Evolutionary conservation across 1,140 invertebrate species (phyloP).

Genomic region (Bilobella aurantiaca): DNA sequence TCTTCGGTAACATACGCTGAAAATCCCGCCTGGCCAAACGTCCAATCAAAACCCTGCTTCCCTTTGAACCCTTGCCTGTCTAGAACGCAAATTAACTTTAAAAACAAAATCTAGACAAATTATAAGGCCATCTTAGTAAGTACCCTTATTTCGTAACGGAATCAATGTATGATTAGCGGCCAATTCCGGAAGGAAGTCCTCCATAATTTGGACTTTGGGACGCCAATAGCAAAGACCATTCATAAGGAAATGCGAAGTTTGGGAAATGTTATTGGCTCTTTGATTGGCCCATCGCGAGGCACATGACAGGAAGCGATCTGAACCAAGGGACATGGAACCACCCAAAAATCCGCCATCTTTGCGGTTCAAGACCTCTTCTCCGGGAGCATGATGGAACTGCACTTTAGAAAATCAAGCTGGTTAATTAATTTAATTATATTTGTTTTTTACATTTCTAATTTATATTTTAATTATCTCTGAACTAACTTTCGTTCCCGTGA

Average conservation of each 20-base stretch:
- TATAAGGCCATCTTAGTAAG: neutral
- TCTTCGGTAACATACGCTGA: slow-evolving; percentile 33
- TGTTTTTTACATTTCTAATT: neutral
- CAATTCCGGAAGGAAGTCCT: neutral
- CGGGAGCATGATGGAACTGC: neutral
- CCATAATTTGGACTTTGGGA: slow-evolving; percentile 1
- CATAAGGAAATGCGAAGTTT: slow-evolving; percentile 23
- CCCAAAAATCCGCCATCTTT: slow-evolving; percentile 33
- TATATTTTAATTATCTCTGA: neutral
- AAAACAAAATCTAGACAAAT: neutral
- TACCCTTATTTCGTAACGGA: neutral
- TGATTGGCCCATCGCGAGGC: slow-evolving; percentile 36
- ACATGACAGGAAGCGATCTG: slow-evolving; percentile 24
- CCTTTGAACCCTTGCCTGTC: neutral
- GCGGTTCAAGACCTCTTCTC: neutral
- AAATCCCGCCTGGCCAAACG: slow-evolving; percentile 35
- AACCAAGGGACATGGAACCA: slow-evolving; percentile 16
- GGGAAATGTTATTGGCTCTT: slow-evolving; percentile 6
- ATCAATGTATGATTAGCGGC: slow-evolving; percentile 5
- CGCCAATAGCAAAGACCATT: slow-evolving; percentile 37
- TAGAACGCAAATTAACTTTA: neutral
- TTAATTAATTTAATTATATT: neutral
- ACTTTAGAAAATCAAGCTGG: neutral
- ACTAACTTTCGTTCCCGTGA: neutral
- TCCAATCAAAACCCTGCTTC: neutral